These are phyloP conservation scores for Dromius quadrimaculatus DNA, from an alignment of 2,888 invertebrate species.

Conservation along the genomic window DNA sequence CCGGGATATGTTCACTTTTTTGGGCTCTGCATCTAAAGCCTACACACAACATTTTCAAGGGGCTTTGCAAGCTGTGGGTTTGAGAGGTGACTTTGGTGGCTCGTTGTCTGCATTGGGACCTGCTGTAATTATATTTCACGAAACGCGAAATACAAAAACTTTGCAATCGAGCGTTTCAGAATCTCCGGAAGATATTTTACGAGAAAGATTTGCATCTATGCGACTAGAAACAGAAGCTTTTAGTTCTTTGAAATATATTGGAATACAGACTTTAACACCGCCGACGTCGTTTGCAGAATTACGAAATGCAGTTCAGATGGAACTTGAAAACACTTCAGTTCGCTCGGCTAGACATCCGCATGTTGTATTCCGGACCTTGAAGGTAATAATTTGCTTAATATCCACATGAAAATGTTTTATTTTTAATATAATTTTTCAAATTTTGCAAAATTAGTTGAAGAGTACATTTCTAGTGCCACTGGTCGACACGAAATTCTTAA, in stretches of 20 bases:
- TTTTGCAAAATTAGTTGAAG: no score
- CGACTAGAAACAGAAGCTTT: conserved; percentile 78
- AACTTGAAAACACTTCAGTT: conserved; percentile 78
- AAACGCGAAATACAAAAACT: conserved; percentile 79
- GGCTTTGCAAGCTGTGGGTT: conserved; percentile 67
- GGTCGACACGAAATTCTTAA: no score
- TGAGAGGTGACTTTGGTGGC: conserved; percentile 64
- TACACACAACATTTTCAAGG: conserved; percentile 79
- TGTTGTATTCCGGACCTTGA: conserved; percentile 76
- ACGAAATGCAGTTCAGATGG: conserved; percentile 70
- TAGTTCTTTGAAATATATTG: conserved; percentile 77
- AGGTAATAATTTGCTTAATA: no score
- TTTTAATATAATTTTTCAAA: no score
- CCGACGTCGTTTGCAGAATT: conserved; percentile 75
- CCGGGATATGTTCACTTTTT: conserved; percentile 81
- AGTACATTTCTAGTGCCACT: no score
- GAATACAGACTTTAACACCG: conserved; percentile 69
- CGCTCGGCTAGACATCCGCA: conserved; percentile 76
- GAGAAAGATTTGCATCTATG: conserved; percentile 73
- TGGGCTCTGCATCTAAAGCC: conserved; percentile 81
- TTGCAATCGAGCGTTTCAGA: conserved; percentile 72
- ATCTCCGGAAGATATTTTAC: conserved; percentile 74
- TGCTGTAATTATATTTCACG: conserved; percentile 83
- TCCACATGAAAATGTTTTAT: no score
- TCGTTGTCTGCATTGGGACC: conserved; percentile 75